These are phyloP conservation scores for Byasa hedistus DNA, from an alignment of 2,888 invertebrate species.

Conservation along the genomic window DNA sequence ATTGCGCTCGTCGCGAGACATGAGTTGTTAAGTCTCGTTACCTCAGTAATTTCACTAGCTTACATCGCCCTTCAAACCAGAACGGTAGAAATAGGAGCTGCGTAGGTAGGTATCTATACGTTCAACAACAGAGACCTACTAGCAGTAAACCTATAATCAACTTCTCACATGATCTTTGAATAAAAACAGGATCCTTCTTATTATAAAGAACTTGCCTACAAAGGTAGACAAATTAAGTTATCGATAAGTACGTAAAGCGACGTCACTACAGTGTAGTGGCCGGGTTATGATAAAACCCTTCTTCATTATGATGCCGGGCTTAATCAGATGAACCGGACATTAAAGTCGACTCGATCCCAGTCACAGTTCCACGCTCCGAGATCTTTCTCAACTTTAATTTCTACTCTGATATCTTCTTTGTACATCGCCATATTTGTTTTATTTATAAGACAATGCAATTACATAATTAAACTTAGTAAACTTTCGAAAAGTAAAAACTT, in stretches of 20 bases:
- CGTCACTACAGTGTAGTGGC: constrained; percentile 35
- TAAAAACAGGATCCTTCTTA: too few relatives aligned
- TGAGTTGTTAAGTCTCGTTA: too few relatives aligned
- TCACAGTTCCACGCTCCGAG: constrained; percentile 25
- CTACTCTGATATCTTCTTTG: constrained; percentile 21
- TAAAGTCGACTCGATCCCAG: constrained; percentile 27
- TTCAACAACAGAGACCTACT: too few relatives aligned
- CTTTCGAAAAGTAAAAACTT: too few relatives aligned
- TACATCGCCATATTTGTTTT: constrained; percentile 20
- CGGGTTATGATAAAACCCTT: constrained; percentile 41
- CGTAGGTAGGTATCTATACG: too few relatives aligned
- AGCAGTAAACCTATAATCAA: too few relatives aligned
- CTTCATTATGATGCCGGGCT: constrained; percentile 40
- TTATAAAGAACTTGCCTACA: too few relatives aligned
- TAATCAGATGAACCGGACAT: constrained; percentile 40
- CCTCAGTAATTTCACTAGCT: too few relatives aligned
- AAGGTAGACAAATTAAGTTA: neutral
- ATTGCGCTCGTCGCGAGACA: too few relatives aligned
- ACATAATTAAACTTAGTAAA: constrained; percentile 18
- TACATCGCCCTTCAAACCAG: too few relatives aligned
- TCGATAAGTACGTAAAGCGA: neutral
- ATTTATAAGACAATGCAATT: constrained; percentile 5
- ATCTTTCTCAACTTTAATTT: constrained; percentile 19
- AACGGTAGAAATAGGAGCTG: too few relatives aligned
- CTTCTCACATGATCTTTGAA: too few relatives aligned